Percentiles rank a stretch among this genome's conserved stretches.
These are phyloP conservation scores for Poicephalus gulielmi DNA, from an alignment of 2,113 vertebrate genomes.

Conservation along the genomic window DNA sequence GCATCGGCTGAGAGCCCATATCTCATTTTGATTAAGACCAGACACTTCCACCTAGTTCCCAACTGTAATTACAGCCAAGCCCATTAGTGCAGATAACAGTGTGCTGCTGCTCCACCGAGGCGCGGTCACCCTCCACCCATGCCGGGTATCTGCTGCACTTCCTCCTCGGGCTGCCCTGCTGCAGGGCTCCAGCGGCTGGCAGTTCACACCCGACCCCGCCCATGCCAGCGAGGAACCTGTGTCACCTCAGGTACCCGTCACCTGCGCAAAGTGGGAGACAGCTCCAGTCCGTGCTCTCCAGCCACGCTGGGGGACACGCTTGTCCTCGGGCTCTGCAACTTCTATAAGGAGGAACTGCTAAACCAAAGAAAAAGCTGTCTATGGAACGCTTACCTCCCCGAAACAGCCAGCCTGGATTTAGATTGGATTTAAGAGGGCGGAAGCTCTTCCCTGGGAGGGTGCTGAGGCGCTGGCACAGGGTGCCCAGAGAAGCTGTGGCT, in stretches of 20 bases:
- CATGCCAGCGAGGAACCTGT: rapidly evolving
- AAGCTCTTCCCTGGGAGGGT: background rate
- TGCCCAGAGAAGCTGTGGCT: no score
- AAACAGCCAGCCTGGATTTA: background rate
- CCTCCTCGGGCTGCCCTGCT: background rate
- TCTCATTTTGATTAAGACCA: conserved; percentile 19
- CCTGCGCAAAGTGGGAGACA: rapidly evolving
- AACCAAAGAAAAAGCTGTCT: background rate
- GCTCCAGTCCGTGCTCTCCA: rapidly evolving
- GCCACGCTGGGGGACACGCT: rapidly evolving
- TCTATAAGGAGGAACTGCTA: background rate
- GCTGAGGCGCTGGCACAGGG: background rate
- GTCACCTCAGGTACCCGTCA: background rate
- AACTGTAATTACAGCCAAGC: background rate
- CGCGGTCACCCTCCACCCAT: background rate
- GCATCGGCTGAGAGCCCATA: rapidly evolving
- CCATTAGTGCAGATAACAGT: background rate
- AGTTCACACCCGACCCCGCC: background rate
- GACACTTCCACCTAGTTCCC: background rate
- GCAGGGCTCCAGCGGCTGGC: background rate
- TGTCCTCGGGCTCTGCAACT: background rate
- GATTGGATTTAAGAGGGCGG: background rate
- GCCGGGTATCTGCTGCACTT: background rate
- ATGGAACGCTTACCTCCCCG: rapidly evolving
- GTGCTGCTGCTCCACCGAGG: background rate